These are phyloP conservation scores for Gymnocephalus cernua DNA, from an alignment of 2,113 vertebrate genomes.

Conservation along the genomic window DNA sequence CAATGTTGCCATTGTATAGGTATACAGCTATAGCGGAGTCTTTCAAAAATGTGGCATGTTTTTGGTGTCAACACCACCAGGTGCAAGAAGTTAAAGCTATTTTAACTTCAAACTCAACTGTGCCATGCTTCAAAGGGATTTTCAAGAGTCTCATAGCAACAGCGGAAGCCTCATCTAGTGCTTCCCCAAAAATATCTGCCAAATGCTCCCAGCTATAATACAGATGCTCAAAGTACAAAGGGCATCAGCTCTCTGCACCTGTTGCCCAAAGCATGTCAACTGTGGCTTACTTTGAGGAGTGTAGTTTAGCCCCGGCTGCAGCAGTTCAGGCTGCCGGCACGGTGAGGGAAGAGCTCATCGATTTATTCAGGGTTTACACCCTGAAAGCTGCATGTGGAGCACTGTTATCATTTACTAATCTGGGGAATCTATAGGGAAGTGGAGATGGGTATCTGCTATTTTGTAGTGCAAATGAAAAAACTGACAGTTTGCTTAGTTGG, in stretches of 20 bases:
- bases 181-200: constrained; percentile 55
- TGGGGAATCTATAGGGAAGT: constrained; percentile 3
- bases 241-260: constrained; percentile 43
- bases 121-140: constrained; percentile 40
- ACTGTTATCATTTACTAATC: constrained; percentile 59
- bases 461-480: not conserved
- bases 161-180: constrained; percentile 29
- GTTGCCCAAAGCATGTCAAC: constrained; percentile 49
- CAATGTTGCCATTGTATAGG: not conserved
- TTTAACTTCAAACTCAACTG: constrained; percentile 31
- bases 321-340: constrained; percentile 35
- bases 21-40: too few species aligned
- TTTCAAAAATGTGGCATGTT: not conserved
- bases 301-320: constrained; percentile 18
- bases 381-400: constrained; percentile 42
- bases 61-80: constrained; percentile 28
- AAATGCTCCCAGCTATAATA: constrained; percentile 49
- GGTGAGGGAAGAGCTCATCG: constrained; percentile 25
- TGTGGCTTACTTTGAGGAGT: constrained; percentile 48
- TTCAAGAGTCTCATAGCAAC: constrained; percentile 48
- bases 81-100: constrained; percentile 32
- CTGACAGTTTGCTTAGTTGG: not conserved
- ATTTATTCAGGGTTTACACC: constrained; percentile 47
- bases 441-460: constrained; percentile 20
- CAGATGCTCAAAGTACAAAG: constrained; percentile 61